Base-by-base conservation (phyloP, 2,888 invertebrate species). In the Himalopsyche tibetana region DNA sequence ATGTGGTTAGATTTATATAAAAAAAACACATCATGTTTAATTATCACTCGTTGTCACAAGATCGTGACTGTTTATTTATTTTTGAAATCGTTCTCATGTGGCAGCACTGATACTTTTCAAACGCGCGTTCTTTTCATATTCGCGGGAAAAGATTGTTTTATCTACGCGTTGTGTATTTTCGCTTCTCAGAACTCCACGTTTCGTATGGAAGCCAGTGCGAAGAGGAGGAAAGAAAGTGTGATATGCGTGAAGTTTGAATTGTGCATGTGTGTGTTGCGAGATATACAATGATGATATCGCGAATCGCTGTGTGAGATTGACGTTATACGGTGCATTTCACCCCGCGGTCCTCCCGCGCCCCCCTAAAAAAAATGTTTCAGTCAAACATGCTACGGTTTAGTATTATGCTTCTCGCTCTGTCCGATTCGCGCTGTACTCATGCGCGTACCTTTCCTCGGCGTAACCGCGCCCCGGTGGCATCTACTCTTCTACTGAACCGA, bases 391-490 rank as follows among this genome's bases (percentile, higher is more conserved):
- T 74, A 74, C 38, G 74, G 36, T 74, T 74, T 80, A 42, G 80
- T 51, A 51, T 80, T 19, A 5, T 51, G 80, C 80, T 4, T 42
- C 51, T 42, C 80, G 12, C 51, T 80, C 80, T 51, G 80, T 28
- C 45, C 83, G 81, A 83, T 87, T 85, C 85, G 74, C 81, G 82
- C 84, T 45, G 40, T 83, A 81, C 85, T 55, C 87, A 87, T 85
- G 85, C 82, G 63, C 85, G 85, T 83, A 83, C 81, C 74, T 79
- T 83, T 69, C 85, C 74, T 51, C 83, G 17, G 79, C 28, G 74
- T 85, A 87, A 85, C 85, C 85, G 87, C 87, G 85, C 85, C 85
- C 85, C 85, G 85, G 84, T 85, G 87, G 85, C 87, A 87, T 85
- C 85, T 56, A 83, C 85, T 87, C 83, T 82, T 81, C 83, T 83